These are phyloP conservation scores for Tillus elongatus DNA, from an alignment of 2,888 invertebrate genomes.

Conservation along the genomic window DNA sequence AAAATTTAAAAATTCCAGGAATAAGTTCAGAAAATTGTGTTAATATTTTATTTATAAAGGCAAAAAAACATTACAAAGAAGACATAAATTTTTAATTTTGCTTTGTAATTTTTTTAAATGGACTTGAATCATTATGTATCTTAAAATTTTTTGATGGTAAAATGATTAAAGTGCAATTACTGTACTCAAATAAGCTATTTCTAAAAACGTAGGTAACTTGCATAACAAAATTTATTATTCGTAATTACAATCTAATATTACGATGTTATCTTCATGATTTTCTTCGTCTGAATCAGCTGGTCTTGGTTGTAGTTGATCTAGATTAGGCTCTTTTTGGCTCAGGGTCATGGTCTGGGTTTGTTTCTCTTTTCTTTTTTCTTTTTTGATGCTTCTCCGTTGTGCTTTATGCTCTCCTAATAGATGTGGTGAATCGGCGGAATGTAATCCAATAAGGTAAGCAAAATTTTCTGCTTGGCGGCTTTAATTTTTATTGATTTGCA, in stretches of 20 bases:
- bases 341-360: neutral
- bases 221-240: neutral
- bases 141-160: neutral
- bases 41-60: neutral
- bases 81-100: neutral
- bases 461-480: constrained; percentile 3
- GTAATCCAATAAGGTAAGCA: constrained; percentile 5
- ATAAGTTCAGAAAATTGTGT: neutral
- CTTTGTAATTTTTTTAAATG: neutral
- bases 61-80: neutral
- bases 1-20: constrained; percentile 4
- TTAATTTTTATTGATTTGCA: constrained; percentile 6
- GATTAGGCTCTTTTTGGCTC: neutral
- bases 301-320: neutral
- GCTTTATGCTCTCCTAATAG: constrained; percentile 9
- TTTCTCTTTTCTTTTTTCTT: neutral
- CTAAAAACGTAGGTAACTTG: neutral
- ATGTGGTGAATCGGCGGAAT: constrained; percentile 6
- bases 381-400: constrained; percentile 4
- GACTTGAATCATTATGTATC: neutral
- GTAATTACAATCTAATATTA: neutral
- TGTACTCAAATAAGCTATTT: too few species aligned
- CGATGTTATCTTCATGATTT: neutral
- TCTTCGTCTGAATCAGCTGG: neutral
- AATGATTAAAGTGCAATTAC: constrained; percentile 5